A percentile compares a stretch with the other conserved stretches of the same genome.
These are phyloP conservation scores for Merodon equestris DNA, from an alignment of 2,888 invertebrate species.

Conservation along the genomic window DNA sequence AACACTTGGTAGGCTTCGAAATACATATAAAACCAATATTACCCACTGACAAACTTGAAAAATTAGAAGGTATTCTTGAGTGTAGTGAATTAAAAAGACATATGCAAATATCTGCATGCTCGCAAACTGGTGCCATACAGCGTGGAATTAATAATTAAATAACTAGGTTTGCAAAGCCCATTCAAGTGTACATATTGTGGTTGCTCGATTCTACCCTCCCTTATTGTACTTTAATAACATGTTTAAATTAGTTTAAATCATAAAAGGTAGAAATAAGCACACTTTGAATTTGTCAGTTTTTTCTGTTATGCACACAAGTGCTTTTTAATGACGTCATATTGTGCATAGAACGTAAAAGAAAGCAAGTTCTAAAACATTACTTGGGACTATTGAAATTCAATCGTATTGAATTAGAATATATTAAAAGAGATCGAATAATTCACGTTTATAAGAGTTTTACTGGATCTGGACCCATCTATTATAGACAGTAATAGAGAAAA, in stretches of 20 bases:
- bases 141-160: conserved; percentile 59
- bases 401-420: no score
- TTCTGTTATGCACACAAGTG: conserved; percentile 31
- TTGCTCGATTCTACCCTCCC: conserved; percentile 28
- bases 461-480: no score
- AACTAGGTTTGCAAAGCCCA: conserved; percentile 52
- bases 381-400: no score
- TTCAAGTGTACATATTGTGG: conserved; percentile 49
- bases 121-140: conserved; percentile 2
- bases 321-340: no score
- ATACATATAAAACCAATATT: conserved; percentile 50
- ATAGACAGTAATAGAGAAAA: no score
- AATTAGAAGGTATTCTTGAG: conserved; percentile 39
- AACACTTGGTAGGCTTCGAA: conserved; percentile 50
- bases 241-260: conserved; percentile 54
- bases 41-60: conserved; percentile 29
- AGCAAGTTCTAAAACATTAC: no score
- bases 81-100: not conserved
- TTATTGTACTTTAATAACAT: conserved; percentile 39
- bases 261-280: conserved; percentile 39
- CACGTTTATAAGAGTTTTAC: no score
- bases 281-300: conserved; percentile 30
- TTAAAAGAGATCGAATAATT: no score
- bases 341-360: no score
- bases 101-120: not conserved